Conservation (phyloP, 1,140 invertebrate genomes). For the Caligus rogercresseyi region DNA sequence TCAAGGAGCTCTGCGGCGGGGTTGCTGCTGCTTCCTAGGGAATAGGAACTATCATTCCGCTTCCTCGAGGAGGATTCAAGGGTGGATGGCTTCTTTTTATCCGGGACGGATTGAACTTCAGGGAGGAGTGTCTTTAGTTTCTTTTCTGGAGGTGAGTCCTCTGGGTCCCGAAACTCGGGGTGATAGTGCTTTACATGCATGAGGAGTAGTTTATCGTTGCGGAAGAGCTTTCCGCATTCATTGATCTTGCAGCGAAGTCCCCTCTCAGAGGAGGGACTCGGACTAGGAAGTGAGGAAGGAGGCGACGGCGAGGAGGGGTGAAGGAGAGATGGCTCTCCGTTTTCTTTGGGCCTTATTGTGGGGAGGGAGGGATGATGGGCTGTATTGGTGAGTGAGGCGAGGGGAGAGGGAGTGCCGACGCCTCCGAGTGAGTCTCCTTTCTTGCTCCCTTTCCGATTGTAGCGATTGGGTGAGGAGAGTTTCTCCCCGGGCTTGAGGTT, state of each 20-base stretch:
- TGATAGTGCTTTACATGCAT: slow-evolving; percentile 20
- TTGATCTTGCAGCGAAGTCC: slow-evolving; percentile 10
- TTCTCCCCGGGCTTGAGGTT: neutral
- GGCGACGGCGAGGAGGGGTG: neutral
- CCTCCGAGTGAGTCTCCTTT: neutral
- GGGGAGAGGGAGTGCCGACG: neutral
- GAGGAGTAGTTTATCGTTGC: slow-evolving; percentile 14
- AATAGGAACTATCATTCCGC: neutral
- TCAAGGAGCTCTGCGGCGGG: neutral
- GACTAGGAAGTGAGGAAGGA: neutral
- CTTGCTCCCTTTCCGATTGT: neutral
- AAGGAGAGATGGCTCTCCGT: neutral
- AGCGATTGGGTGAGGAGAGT: neutral
- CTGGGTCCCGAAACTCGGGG: neutral
- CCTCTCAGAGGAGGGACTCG: neutral
- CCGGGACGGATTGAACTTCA: no score
- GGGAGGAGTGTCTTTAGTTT: neutral
- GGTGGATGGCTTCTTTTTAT: no score
- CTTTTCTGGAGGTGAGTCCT: neutral
- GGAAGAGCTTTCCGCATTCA: slow-evolving; percentile 14
- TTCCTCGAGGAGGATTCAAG: neutral
- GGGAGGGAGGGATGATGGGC: neutral
- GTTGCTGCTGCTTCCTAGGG: neutral
- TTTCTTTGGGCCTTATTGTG: neutral
- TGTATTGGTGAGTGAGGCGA: no score